These are phyloP conservation scores for Oophaga sylvatica DNA, from an alignment of 2,797 vertebrate genomes.

Conservation along the genomic window DNA sequence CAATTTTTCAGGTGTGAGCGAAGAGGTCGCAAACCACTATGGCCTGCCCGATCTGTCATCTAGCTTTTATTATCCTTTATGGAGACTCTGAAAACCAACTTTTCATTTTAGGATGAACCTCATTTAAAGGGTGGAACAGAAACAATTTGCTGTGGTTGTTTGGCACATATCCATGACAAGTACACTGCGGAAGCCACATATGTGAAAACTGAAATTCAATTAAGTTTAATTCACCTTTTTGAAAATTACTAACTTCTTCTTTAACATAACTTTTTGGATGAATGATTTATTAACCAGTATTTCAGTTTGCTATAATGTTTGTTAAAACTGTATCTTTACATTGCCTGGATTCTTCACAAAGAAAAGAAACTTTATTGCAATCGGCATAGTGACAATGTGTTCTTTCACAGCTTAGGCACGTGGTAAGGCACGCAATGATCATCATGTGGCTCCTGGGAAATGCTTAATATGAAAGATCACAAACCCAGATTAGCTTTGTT, in stretches of 20 bases:
- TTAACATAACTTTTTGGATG: background rate
- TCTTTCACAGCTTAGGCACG: slow-evolving; percentile 29
- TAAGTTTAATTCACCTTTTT: background rate
- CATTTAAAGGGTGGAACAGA: too few relatives aligned
- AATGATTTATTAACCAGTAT: background rate
- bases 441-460: slow-evolving; percentile 41
- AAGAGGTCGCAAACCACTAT: too few relatives aligned
- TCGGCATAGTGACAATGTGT: slow-evolving; percentile 18
- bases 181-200: too few relatives aligned
- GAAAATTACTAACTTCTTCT: background rate
- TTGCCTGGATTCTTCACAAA: slow-evolving; percentile 5
- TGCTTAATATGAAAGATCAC: slow-evolving; percentile 43
- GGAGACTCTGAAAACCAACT: too few relatives aligned
- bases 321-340: background rate
- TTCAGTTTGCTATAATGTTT: background rate
- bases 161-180: too few relatives aligned
- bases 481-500: slow-evolving; percentile 44
- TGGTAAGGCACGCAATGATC: slow-evolving; percentile 23
- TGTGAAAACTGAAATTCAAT: too few relatives aligned
- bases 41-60: too few relatives aligned
- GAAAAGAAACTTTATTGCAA: slow-evolving; percentile 17
- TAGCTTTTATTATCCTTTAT: too few relatives aligned
- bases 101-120: too few relatives aligned
- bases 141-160: too few relatives aligned
- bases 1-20: too few relatives aligned